phyloP scores from a whole-genome alignment of 2,113 vertebrate species.

The Burhinus oedicnemus region DNA sequence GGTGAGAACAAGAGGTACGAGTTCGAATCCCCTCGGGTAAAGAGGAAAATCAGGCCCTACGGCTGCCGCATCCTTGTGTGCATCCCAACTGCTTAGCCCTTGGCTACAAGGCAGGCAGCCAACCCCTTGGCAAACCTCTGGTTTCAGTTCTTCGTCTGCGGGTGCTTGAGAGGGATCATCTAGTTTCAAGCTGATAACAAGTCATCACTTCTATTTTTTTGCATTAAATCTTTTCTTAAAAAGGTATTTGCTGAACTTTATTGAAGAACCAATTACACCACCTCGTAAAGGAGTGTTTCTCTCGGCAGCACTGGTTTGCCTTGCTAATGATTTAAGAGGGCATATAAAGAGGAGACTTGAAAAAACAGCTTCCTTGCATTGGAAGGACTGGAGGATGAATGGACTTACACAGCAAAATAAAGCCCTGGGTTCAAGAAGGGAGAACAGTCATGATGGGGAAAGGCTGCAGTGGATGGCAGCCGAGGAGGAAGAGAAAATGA shows the following conservation, averaged over 20 bases:
- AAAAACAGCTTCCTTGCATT: too few relatives aligned
- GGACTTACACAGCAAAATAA: background rate
- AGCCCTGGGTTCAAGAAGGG: background rate
- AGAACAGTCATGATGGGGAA: background rate
- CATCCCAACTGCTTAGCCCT: background rate
- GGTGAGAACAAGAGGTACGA: background rate
- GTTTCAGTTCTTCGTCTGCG: background rate
- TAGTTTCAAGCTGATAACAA: background rate
- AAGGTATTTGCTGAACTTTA: background rate
- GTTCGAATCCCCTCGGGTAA: background rate
- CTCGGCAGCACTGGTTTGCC: background rate
- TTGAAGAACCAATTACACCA: background rate
- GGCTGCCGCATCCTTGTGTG: background rate
- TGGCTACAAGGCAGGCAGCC: background rate
- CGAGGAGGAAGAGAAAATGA: background rate
- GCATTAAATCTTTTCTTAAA: too few relatives aligned
- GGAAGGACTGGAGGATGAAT: background rate
- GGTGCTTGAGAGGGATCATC: background rate
- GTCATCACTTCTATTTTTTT: background rate
- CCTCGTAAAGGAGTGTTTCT: background rate
- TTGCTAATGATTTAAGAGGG: background rate
- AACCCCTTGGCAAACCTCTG: background rate
- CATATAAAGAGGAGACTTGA: background rate
- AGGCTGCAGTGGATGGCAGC: background rate
- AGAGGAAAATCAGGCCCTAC: background rate